A percentile compares a stretch with the other conserved stretches of the same genome.
Evolutionary conservation across 2,113 vertebrate genomes (phyloP).

Genomic region (Leptobrachium ailaonicum): DNA sequence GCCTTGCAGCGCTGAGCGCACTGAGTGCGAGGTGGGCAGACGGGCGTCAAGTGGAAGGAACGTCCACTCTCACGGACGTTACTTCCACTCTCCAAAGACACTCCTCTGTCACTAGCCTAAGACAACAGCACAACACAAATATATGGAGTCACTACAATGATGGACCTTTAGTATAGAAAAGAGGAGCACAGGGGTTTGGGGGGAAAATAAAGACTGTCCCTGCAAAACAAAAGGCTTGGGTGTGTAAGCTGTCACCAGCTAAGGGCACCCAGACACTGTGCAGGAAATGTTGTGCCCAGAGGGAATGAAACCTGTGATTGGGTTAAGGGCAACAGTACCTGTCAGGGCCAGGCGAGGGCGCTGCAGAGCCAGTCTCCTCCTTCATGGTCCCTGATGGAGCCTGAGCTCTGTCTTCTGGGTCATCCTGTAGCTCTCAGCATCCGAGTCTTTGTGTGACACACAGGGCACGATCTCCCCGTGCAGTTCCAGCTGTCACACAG

Average conservation of each 20-base stretch:
- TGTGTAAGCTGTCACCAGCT: background rate
- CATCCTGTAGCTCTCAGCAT: background rate
- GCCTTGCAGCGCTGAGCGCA: no score
- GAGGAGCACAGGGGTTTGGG: background rate
- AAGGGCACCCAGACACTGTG: background rate
- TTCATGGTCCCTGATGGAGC: conserved; percentile 36
- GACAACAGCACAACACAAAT: no score
- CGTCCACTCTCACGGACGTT: no score
- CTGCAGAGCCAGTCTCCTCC: conserved; percentile 36
- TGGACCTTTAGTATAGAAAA: no score
- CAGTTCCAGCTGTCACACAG: background rate
- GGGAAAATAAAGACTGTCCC: background rate
- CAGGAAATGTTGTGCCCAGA: background rate
- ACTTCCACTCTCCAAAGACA: no score
- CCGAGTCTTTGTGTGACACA: background rate
- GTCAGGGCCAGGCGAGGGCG: conserved; percentile 5
- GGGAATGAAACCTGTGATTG: background rate
- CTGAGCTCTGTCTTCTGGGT: conserved; percentile 17
- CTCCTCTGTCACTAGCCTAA: no score
- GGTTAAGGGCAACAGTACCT: conserved; percentile 11
- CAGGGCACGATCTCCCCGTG: background rate
- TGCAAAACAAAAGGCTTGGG: background rate
- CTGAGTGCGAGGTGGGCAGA: no score
- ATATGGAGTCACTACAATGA: no score
- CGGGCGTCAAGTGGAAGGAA: no score